Conservation (phyloP, 2,797 vertebrate genomes). For the Lutjanus campechanus region DNA sequence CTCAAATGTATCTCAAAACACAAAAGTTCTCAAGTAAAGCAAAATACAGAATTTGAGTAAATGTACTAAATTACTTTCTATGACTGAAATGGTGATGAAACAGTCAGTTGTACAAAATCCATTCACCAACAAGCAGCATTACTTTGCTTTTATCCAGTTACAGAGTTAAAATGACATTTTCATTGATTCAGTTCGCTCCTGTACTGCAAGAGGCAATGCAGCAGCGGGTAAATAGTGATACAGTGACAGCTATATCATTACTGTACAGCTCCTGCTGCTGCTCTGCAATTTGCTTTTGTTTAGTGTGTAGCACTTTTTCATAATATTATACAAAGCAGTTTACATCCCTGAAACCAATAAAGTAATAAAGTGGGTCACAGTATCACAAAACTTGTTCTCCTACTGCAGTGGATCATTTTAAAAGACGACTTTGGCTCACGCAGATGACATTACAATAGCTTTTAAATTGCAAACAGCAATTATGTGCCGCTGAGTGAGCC, state of each 20-base stretch:
- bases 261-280: neutral
- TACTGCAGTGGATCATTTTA: neutral
- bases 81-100: neutral
- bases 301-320: no score
- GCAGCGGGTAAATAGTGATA: neutral
- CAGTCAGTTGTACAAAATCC: neutral
- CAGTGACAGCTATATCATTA: neutral
- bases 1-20: no score
- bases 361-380: conserved; percentile 5
- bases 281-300: neutral
- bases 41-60: neutral
- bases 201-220: neutral
- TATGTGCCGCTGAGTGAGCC: neutral
- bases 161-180: neutral
- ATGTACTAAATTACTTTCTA: neutral
- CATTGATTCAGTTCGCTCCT: neutral
- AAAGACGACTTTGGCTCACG: conserved; percentile 1
- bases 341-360: neutral
- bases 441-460: conserved; percentile 1
- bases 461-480: conserved; percentile 19
- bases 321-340: neutral
- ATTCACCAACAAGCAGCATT: neutral
- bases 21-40: no score
- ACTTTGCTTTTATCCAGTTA: neutral
- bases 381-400: neutral